phyloP scores from a whole-genome alignment of 2,888 invertebrate species.

The Teleogryllus oceanicus region DNA sequence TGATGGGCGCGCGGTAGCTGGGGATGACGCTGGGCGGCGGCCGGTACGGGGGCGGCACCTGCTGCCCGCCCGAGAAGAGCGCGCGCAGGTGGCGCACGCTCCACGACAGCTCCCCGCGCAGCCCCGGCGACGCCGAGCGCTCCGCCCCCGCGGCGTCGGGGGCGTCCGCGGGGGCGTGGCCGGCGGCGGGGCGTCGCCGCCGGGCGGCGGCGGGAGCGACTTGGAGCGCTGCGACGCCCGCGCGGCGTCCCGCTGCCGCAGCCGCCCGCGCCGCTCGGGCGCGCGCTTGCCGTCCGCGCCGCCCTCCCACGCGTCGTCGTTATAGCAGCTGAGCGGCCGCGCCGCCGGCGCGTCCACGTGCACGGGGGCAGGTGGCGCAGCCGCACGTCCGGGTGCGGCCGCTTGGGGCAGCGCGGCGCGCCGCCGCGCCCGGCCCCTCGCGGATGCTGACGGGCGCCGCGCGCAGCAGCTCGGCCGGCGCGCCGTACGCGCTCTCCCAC shows the following conservation, averaged over 20 bases:
- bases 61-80: slow-evolving; percentile 39
- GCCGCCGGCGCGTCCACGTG: slow-evolving; percentile 55
- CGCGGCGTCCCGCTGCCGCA: slow-evolving; percentile 41
- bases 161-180: slow-evolving; percentile 22
- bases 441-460: slow-evolving; percentile 41
- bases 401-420: slow-evolving; percentile 58
- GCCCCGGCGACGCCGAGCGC: neutral
- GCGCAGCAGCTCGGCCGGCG: slow-evolving; percentile 36
- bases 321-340: slow-evolving; percentile 31
- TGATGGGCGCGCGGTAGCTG: slow-evolving; percentile 43
- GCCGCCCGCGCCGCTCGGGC: slow-evolving; percentile 41
- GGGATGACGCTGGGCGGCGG: slow-evolving; percentile 41
- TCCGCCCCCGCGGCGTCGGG: neutral
- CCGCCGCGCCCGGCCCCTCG: slow-evolving; percentile 40
- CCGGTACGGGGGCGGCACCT: slow-evolving; percentile 42
- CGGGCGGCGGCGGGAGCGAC: slow-evolving; percentile 39
- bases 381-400: slow-evolving; percentile 45
- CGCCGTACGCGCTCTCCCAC: slow-evolving; percentile 40
- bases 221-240: slow-evolving; percentile 41
- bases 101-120: slow-evolving; percentile 43
- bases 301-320: slow-evolving; percentile 33
- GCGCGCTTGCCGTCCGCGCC: slow-evolving; percentile 30
- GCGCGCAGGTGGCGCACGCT: slow-evolving; percentile 44
- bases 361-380: slow-evolving; percentile 63
- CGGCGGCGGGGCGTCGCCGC: slow-evolving; percentile 31